Conservation (phyloP, 2,797 vertebrate species). For the Sylvia borin region DNA sequence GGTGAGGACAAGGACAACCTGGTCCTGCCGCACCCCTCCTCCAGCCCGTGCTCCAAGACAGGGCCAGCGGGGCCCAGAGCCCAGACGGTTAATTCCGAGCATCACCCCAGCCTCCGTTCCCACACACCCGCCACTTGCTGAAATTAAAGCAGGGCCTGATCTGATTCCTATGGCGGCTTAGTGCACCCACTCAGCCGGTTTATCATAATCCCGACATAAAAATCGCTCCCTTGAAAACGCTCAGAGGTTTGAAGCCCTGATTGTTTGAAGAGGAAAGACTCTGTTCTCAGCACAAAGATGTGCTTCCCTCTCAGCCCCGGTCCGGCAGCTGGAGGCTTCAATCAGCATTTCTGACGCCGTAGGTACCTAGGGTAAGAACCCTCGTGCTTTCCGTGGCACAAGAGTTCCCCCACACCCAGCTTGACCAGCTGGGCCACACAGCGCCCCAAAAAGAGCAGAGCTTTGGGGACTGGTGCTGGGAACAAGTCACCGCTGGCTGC, state of each 20-base stretch:
- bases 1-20: fast-evolving
- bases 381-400: background rate
- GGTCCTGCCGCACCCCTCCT: background rate
- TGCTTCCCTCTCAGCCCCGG: background rate
- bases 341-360: background rate
- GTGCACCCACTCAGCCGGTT: slow-evolving; percentile 11
- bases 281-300: slow-evolving; percentile 21
- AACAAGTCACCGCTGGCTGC: fast-evolving
- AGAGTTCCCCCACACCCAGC: background rate
- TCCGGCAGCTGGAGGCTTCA: background rate
- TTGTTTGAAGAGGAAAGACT: slow-evolving; percentile 38
- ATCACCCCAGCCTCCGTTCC: background rate
- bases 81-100: background rate
- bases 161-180: slow-evolving; percentile 26
- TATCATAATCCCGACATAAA: slow-evolving; percentile 39
- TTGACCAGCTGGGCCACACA: fast-evolving
- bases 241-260: background rate
- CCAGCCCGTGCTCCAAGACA: fast-evolving
- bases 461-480: background rate
- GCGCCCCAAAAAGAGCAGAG: background rate
- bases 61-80: background rate
- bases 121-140: background rate
- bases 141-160: slow-evolving; percentile 35
- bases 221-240: background rate
- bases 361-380: background rate